Evolutionary conservation across 1,140 invertebrate species (phyloP).

Genomic region (Linepithema humile): DNA sequence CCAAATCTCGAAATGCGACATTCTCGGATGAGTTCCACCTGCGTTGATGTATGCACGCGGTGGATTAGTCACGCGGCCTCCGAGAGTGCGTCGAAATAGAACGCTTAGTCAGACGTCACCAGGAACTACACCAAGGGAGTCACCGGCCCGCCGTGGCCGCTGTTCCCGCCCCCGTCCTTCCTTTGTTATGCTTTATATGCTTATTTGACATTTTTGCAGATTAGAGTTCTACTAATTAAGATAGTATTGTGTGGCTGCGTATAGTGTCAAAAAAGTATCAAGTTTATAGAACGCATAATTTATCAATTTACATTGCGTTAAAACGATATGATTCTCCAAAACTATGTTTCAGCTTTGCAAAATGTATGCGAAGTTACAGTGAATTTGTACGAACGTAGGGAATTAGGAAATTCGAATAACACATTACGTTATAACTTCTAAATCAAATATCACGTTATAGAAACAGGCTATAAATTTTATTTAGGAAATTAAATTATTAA

Average conservation of each 20-base stretch:
- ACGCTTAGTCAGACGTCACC: slow-evolving; percentile 76
- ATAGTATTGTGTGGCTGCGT: not conserved
- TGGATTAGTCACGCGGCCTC: slow-evolving; percentile 72
- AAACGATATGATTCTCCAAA: not conserved
- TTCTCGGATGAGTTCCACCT: slow-evolving; percentile 70
- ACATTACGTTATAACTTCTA: too few species aligned
- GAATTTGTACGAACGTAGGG: too few species aligned
- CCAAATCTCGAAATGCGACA: slow-evolving; percentile 68
- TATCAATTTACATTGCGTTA: not conserved
- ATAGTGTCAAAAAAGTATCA: not conserved
- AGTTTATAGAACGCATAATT: not conserved
- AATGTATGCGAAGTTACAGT: too few species aligned
- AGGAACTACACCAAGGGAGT: slow-evolving; percentile 67
- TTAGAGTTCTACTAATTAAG: not conserved
- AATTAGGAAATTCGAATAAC: not conserved
- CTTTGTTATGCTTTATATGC: slow-evolving; percentile 64
- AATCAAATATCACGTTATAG: too few species aligned
- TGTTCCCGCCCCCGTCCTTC: slow-evolving; percentile 23
- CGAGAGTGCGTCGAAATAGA: slow-evolving; percentile 74
- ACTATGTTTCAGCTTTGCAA: not conserved
- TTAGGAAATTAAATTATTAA: too few species aligned
- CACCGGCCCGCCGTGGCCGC: slow-evolving; percentile 46
- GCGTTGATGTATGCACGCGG: slow-evolving; percentile 66
- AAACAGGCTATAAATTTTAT: too few species aligned
- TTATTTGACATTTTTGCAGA: slow-evolving; percentile 24